Evolutionary conservation across 2,797 vertebrate species (phyloP).

Genomic region (Macropodus opercularis): DNA sequence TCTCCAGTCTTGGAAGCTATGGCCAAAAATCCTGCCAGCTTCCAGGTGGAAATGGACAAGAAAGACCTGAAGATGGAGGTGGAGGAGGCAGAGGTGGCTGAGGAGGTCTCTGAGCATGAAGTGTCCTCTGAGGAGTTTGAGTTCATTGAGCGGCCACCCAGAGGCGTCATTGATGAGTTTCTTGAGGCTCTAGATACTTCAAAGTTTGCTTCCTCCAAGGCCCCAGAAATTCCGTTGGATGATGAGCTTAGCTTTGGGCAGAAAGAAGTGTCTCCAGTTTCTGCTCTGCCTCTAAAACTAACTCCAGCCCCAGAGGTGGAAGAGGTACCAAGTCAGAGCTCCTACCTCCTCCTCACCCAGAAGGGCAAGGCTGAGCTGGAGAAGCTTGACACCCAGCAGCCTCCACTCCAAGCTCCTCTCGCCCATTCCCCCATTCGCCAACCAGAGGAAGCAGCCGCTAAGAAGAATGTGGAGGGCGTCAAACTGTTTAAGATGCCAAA

Average conservation of each 20-base stretch:
- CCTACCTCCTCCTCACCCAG: constrained; percentile 73
- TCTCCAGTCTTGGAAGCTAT: constrained; percentile 83
- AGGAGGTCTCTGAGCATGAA: constrained; percentile 81
- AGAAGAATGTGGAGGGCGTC: constrained; percentile 53
- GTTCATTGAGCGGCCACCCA: constrained; percentile 81
- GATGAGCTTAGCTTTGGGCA: constrained; percentile 69
- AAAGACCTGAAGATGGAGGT: constrained; percentile 56
- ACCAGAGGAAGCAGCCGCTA: constrained; percentile 46
- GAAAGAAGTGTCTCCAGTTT: constrained; percentile 40
- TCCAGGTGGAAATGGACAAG: constrained; percentile 75
- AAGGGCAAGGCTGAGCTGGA: constrained; percentile 79
- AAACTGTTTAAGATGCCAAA: constrained; percentile 70
- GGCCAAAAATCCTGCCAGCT: constrained; percentile 78
- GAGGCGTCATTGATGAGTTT: constrained; percentile 81
- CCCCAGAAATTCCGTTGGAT: constrained; percentile 70
- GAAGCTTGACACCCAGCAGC: constrained; percentile 64
- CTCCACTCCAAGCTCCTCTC: constrained; percentile 43
- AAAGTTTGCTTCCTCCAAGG: constrained; percentile 72
- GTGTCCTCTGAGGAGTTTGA: constrained; percentile 85
- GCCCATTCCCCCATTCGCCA: constrained; percentile 48
- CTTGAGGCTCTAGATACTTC: constrained; percentile 80
- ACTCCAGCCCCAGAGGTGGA: constrained; percentile 29
- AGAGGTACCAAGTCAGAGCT: constrained; percentile 61
- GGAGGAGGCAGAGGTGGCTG: constrained; percentile 72
- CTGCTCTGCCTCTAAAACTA: constrained; percentile 19